Percentiles rank a stretch among this genome's conserved stretches.
These are phyloP conservation scores for Chionomys nivalis DNA, from an alignment of 2,113 vertebrate genomes.

Conservation along the genomic window DNA sequence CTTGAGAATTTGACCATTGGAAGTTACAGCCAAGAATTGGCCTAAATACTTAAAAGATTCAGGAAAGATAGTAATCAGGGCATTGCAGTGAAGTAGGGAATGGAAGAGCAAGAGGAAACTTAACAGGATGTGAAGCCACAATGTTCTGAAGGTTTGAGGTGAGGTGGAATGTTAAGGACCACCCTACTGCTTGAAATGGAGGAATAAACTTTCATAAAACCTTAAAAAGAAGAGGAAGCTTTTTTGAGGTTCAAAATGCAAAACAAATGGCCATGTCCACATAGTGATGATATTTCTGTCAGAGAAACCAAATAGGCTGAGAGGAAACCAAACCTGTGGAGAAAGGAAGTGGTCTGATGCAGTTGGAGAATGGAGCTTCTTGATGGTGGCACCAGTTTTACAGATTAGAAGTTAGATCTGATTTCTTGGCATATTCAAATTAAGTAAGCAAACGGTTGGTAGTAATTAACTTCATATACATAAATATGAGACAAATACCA, in stretches of 20 bases:
- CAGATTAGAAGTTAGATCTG: not conserved
- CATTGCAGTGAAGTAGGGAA: not conserved
- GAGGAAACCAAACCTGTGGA: not conserved
- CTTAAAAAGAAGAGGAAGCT: not conserved
- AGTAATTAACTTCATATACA: not conserved
- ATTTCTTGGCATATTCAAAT: not conserved
- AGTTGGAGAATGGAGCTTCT: not conserved
- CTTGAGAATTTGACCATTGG: not conserved
- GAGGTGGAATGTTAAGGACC: fast-evolving
- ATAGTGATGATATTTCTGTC: not conserved
- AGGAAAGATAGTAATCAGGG: not conserved
- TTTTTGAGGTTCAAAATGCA: not conserved
- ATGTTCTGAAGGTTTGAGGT: not conserved
- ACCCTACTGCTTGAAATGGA: not conserved
- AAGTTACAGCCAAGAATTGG: not conserved
- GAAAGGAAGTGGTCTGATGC: not conserved
- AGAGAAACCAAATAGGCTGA: not conserved
- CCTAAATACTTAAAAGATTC: not conserved
- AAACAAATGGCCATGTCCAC: not conserved
- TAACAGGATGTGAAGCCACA: not conserved
- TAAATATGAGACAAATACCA: not conserved
- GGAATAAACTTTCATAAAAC: not conserved
- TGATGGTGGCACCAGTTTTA: not conserved
- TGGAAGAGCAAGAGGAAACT: not conserved
- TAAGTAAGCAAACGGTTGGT: not conserved